Evolutionary conservation across 2,113 vertebrate genomes (phyloP).

Genomic region (Synchiropus splendidus): DNA sequence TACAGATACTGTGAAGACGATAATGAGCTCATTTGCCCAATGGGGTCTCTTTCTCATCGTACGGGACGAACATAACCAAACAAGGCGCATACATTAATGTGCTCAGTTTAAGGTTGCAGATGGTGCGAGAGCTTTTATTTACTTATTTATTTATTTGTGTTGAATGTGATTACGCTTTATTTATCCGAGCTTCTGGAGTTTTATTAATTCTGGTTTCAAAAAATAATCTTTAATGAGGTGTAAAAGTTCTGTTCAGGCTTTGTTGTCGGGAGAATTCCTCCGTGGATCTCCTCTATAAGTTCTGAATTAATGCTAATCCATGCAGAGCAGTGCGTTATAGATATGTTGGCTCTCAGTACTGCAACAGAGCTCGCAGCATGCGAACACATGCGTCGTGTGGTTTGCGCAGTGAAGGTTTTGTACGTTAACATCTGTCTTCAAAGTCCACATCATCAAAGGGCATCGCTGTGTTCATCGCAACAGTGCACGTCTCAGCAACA

Average conservation of each 20-base stretch:
- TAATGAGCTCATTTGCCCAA: conserved; percentile 34
- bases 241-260: conserved; percentile 8
- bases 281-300: conserved; percentile 6
- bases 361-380: background rate
- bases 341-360: too few relatives aligned
- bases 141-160: too few relatives aligned
- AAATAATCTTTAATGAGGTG: conserved; percentile 38
- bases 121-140: too few relatives aligned
- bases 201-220: conserved; percentile 23
- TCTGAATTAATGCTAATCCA: background rate
- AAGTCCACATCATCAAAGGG: too few relatives aligned
- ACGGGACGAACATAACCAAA: conserved; percentile 4
- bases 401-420: too few relatives aligned
- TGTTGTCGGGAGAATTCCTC: conserved; percentile 6
- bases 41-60: conserved; percentile 4
- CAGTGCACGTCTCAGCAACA: too few relatives aligned
- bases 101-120: too few relatives aligned
- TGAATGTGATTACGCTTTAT: background rate
- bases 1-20: too few relatives aligned
- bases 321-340: too few relatives aligned
- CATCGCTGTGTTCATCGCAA: too few relatives aligned
- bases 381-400: background rate
- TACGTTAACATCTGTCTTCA: too few relatives aligned
- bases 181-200: background rate
- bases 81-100: background rate